Conservation (phyloP, 2,888 invertebrate species). For the Nomada ruficornis region DNA sequence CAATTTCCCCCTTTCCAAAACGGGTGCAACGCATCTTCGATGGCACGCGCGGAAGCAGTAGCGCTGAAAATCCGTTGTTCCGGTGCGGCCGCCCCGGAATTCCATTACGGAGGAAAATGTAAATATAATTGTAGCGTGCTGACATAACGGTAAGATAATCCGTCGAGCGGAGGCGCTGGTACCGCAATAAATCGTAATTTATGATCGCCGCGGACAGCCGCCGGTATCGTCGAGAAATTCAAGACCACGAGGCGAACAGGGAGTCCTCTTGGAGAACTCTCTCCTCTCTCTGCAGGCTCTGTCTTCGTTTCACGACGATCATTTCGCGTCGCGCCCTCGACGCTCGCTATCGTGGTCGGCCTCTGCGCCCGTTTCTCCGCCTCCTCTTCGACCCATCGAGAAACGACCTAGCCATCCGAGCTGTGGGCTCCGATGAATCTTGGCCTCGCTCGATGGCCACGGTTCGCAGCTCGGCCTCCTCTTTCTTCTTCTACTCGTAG, state of each 20-base stretch:
- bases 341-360: constrained; percentile 49
- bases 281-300: no score
- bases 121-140: constrained; percentile 82
- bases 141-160: constrained; percentile 83
- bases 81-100: constrained; percentile 61
- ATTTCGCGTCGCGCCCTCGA: constrained; percentile 50
- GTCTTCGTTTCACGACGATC: constrained; percentile 3
- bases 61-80: constrained; percentile 34
- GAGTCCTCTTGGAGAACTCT: not conserved
- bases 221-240: constrained; percentile 56
- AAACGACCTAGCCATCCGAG: constrained; percentile 26
- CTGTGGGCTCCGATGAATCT: constrained; percentile 21
- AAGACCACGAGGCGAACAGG: not conserved
- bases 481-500: not conserved
- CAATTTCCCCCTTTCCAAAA: no score
- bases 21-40: not conserved
- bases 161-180: constrained; percentile 81
- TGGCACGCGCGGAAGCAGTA: not conserved
- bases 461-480: not conserved
- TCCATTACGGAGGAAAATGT: constrained; percentile 80
- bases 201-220: constrained; percentile 77
- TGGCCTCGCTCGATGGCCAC: constrained; percentile 26
- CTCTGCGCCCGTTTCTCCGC: constrained; percentile 48
- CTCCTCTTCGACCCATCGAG: constrained; percentile 40
- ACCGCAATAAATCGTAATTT: constrained; percentile 83